A percentile compares a stretch with the other conserved stretches of the same genome.
Conservation (phyloP, 1,140 invertebrate genomes). For the Babylonia areolata region DNA sequence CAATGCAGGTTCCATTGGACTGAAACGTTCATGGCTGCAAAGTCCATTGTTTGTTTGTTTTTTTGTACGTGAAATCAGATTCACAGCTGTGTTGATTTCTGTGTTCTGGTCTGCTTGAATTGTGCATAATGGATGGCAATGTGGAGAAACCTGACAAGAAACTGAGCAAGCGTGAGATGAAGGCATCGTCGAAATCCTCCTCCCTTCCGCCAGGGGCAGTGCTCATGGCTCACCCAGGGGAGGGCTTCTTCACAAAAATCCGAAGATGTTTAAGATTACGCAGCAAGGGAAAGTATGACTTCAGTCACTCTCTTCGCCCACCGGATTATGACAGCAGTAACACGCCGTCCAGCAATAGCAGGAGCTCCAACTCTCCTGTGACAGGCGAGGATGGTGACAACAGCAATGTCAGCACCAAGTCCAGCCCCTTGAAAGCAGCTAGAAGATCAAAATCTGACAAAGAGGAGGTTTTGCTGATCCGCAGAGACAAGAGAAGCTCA, state of each 20-base stretch:
- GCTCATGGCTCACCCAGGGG: constrained; percentile 18
- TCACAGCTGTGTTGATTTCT: too few species aligned
- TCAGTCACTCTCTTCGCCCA: neutral
- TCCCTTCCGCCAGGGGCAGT: constrained; percentile 31
- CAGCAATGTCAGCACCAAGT: neutral
- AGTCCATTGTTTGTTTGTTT: neutral
- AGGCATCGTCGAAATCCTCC: constrained; percentile 7
- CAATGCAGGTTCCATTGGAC: neutral
- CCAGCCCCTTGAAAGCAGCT: constrained; percentile 26
- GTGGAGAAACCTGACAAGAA: constrained; percentile 22
- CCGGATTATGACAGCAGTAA: neutral
- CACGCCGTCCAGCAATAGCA: neutral
- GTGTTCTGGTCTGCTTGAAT: neutral
- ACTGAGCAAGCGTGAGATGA: constrained; percentile 12
- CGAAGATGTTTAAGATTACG: constrained; percentile 36
- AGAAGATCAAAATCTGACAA: constrained; percentile 33
- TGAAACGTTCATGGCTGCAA: too few species aligned
- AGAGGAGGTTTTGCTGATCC: constrained; percentile 45
- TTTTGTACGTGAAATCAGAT: too few species aligned
- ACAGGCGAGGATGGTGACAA: neutral
- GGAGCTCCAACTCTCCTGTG: neutral
- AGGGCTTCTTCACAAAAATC: constrained; percentile 40
- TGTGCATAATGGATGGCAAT: constrained; percentile 10
- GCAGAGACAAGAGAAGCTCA: constrained; percentile 22
- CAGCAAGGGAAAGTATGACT: constrained; percentile 44